Evolutionary conservation across 2,797 vertebrate species (phyloP), one percentile per base, ranked within the genome.

Genomic region (Podargus strigoides): DNA sequence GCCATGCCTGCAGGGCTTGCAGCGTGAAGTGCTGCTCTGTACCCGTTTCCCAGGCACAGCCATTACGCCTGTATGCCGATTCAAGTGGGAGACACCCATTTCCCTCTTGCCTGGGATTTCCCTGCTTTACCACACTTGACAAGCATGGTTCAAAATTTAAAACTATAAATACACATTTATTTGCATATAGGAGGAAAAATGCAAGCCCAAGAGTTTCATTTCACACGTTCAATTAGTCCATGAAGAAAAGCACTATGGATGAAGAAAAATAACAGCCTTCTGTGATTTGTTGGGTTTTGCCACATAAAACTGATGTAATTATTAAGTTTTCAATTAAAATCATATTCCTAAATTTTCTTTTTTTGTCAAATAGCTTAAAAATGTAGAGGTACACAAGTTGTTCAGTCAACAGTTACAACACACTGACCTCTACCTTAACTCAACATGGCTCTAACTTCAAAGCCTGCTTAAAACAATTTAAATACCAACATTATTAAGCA

Each of bases 401-500:
- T 49, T 91, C 41, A 79, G 67, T 49, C 77, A 93, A 89, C 24
- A 82, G 70, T 73, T 90, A 66, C 80, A 85, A 94, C 56, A 84
- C 28, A 10, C 17, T 74, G 89, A 96, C 93, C 95, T 91, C 85
- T 90, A 70, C 44, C 62, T 89, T 95, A 91, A 85, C 74, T 89
- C 77, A 63, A 50, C 19, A 42, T 12, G 70, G 77, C 67, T 94
- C 67, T 46, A 81, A 93, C 85, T 94, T 95, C 95, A 93, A 94
- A 96, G 96, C 14, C 83, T 52, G 49, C 69, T 85, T 81, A 47
- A 63, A 94, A 89, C 75, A 90, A 92, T 75, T 92, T 85, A 93
- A 89, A 87, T 81, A 78, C 58, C 85, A 75, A 69, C 82, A 17
- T 52, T 64, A 66, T 68, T 93, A 89, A 87, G 76, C 59, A 73